Percentiles rank a stretch among this genome's conserved stretches.
phyloP scores from a whole-genome alignment of 2,797 vertebrate species.

The Lagocephalus sceleratus region DNA sequence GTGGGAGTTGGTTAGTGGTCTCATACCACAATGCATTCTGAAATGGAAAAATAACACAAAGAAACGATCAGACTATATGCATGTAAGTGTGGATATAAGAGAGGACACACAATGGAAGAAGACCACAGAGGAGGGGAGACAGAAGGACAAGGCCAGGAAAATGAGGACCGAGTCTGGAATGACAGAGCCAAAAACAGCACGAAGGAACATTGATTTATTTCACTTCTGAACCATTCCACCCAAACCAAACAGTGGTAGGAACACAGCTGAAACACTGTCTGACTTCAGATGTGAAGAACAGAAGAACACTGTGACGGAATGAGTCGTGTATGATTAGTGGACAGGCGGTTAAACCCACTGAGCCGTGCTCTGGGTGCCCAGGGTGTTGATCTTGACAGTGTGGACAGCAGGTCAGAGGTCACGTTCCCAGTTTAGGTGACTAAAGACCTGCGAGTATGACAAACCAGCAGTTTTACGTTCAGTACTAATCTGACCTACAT shows the following conservation, averaged over 20 bases:
- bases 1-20: too few relatives aligned
- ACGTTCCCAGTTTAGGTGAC: constrained; percentile 54
- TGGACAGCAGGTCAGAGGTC: constrained; percentile 57
- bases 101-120: constrained; percentile 28
- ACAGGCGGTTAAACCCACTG: constrained; percentile 40
- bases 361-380: constrained; percentile 49
- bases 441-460: constrained; percentile 31
- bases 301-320: constrained; percentile 10
- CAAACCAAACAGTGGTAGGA: constrained; percentile 35
- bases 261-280: constrained; percentile 25
- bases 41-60: constrained; percentile 21
- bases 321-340: constrained; percentile 41
- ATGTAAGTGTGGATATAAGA: constrained; percentile 21
- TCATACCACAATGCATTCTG: constrained; percentile 31
- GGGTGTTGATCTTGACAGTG: constrained; percentile 63
- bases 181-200: constrained; percentile 19
- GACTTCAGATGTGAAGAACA: constrained; percentile 14
- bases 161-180: constrained; percentile 35
- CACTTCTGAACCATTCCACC: constrained; percentile 49
- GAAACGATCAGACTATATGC: constrained; percentile 2
- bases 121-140: constrained; percentile 13
- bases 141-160: constrained; percentile 23
- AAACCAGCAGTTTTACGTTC: constrained; percentile 47
- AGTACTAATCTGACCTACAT: constrained; percentile 29
- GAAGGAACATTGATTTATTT: constrained; percentile 50